Evolutionary conservation across 2,888 invertebrate genomes (phyloP), one percentile per base, ranked within the genome.

Genomic region (Oxystoma pomonae): DNA sequence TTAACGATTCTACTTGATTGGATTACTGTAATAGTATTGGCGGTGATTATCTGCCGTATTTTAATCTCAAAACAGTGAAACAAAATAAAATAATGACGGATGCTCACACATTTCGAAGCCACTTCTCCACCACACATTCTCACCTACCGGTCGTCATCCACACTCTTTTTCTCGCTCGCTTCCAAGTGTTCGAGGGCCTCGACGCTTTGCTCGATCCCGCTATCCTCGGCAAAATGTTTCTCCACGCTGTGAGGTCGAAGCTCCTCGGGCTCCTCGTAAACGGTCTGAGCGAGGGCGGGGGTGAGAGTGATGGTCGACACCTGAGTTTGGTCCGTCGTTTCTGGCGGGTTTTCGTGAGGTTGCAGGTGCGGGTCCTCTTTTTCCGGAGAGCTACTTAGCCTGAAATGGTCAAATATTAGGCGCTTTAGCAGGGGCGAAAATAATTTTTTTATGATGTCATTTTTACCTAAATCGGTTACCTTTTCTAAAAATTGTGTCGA

Each of bases 81-180:
- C n/a, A n/a, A n/a, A n/a, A n/a, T n/a, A n/a, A n/a, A n/a, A n/a
- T n/a, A n/a, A n/a, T n/a, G n/a, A n/a, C n/a, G n/a, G n/a, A n/a
- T n/a, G n/a, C n/a, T n/a, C n/a, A n/a, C n/a, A n/a, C n/a, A n/a
- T n/a, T n/a, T n/a, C n/a, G n/a, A n/a, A n/a, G n/a, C n/a, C n/a
- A n/a, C n/a, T n/a, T n/a, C n/a, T n/a, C n/a, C n/a, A n/a, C n/a
- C n/a, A n/a, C n/a, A 12, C 35, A 35, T 35, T 35, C 35, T 60
- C 59, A 74, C 74, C 73, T 75, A 75, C 74, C 74, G 72, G 66
- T 74, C 72, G 65, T 57, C 65, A 52, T 62, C 59, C 17, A 18
- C 55, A 59, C 22, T 59, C 17, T 66, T 64, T n/a, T 52, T 20
- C 16, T 20, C 58, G 58, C 62, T 60, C 56, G 61, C 57, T 16